Evolutionary conservation across 1,140 invertebrate genomes (phyloP), one percentile per base, ranked within the genome.

Genomic region (Drosophila sechellia): DNA sequence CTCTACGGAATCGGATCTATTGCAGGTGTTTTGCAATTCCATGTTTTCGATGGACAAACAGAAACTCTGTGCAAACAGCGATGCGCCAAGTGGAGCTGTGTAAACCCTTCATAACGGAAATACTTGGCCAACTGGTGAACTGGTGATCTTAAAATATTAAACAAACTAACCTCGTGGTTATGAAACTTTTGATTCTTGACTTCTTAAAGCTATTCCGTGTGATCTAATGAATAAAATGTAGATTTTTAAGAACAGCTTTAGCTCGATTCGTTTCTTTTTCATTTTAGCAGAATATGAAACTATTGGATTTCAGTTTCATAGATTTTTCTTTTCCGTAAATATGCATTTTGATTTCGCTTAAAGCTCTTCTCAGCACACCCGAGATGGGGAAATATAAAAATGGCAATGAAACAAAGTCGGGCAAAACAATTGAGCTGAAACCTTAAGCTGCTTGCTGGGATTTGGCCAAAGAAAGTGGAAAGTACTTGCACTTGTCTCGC

Each of bases 361-460:
- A 65, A 66, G 58, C 8, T n/a, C 17, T 22, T 1, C 17, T 1
- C 17, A 25, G 31, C 17, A 11, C 45, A 13, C 43, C 15, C 35
- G 34, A 34, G 35, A 60, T 17, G 6, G 17, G 20, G 37, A 52
- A 37, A 43, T 52, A 37, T 64, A 64, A 60, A 34, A 64, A 64
- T n/a, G 49, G 50, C 42, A 69, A 57, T 69, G 27, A 69, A 56
- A 57, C 52, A 70, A 57, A 70, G 63, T 57, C 54, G 13, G 54
- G 27, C 37, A 25, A 55, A 77, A 77, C 74, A 76, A 76, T 77
- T 76, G 72, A 59, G 63, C 56, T 69, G 39, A 77, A 69, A 46
- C 61, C 63, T 49, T 69, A 77, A 59, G 73, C 61, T 76, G 40
- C 31, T 66, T n/a, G 35, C 74, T 55, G 63, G 72, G 74, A 77